Conservation (phyloP, 2,797 vertebrate genomes). For the Staurois parvus region DNA sequence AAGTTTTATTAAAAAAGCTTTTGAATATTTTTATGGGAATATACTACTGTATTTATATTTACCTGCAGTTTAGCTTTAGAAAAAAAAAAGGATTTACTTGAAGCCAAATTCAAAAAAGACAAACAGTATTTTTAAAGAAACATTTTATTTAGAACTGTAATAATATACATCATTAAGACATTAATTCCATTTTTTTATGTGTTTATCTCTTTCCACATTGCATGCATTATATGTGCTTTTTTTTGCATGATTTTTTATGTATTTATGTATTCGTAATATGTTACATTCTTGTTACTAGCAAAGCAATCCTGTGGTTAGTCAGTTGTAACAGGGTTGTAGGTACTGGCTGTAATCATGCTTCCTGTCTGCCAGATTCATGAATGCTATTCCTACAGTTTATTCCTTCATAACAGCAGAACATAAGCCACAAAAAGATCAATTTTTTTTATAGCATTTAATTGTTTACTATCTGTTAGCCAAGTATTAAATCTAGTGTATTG, state of each 20-base stretch:
- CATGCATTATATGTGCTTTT: background rate
- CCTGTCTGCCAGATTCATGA: background rate
- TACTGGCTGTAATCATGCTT: conserved; percentile 20
- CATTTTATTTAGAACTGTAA: too few species aligned
- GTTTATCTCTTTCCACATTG: too few species aligned
- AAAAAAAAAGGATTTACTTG: too few species aligned
- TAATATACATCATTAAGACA: too few species aligned
- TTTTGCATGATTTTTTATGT: background rate
- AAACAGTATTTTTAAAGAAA: too few species aligned
- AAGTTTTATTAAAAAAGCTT: too few species aligned
- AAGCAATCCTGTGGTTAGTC: background rate
- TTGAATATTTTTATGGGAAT: too few species aligned
- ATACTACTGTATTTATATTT: too few species aligned
- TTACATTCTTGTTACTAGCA: background rate
- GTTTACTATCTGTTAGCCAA: conserved; percentile 31
- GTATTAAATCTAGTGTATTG: background rate
- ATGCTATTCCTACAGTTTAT: conserved; percentile 28
- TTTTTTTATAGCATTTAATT: conserved; percentile 19
- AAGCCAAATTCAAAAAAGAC: too few species aligned
- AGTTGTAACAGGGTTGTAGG: background rate
- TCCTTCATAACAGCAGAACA: conserved; percentile 24
- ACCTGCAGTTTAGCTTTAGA: too few species aligned
- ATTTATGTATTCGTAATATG: background rate
- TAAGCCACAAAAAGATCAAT: conserved; percentile 3
- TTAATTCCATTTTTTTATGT: too few species aligned